Evolutionary conservation across 2,797 vertebrate species (phyloP).

Genomic region (Streptopelia turtur): DNA sequence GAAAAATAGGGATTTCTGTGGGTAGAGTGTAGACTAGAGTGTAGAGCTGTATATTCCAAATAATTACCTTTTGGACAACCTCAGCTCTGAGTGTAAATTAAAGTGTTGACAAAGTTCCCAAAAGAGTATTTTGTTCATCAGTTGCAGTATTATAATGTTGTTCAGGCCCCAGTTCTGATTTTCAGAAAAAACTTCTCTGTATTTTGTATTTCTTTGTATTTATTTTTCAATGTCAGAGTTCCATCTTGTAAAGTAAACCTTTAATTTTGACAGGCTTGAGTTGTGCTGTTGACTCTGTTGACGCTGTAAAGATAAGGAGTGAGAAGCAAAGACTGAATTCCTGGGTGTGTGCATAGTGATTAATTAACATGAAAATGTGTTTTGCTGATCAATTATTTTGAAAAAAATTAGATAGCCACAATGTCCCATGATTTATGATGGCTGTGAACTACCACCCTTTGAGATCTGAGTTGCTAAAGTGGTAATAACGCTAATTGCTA

Average conservation of each 20-base stretch:
- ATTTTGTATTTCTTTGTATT: background rate
- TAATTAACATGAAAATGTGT: background rate
- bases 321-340: background rate
- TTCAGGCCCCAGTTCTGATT: background rate
- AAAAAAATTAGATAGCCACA: background rate
- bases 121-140: background rate
- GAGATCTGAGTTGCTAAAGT: background rate
- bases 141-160: background rate
- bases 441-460: background rate
- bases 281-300: background rate
- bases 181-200: background rate
- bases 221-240: background rate
- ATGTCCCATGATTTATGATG: background rate
- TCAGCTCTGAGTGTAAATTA: background rate
- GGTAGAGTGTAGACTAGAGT: rapidly evolving
- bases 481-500: background rate
- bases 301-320: background rate
- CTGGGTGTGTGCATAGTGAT: background rate
- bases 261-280: background rate
- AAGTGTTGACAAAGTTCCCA: background rate
- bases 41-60: background rate
- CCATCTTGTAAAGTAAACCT: background rate
- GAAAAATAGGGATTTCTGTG: rapidly evolving
- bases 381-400: background rate
- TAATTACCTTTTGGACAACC: background rate